Percentiles rank a stretch among this genome's conserved stretches.
These are phyloP conservation scores for Athripsodes cinereus DNA, from an alignment of 2,888 invertebrate species.

Conservation along the genomic window DNA sequence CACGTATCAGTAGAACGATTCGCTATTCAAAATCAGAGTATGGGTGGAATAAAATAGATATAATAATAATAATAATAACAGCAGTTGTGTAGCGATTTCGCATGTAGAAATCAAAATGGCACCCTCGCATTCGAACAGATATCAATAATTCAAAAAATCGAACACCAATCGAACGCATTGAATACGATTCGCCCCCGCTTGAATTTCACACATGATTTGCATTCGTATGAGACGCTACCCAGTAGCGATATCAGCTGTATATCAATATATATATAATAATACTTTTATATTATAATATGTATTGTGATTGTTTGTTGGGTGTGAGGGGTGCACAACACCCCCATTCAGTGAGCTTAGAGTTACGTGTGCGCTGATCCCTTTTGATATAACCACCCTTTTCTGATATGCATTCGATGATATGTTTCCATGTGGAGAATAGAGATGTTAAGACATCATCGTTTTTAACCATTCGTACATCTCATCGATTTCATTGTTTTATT, in stretches of 20 bases:
- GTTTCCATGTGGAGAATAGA: neutral
- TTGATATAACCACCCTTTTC: neutral
- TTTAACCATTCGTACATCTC: no score
- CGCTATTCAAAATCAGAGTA: no score
- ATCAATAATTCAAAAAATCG: conserved; percentile 7
- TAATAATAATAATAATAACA: no score
- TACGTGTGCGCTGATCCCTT: neutral
- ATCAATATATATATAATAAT: neutral
- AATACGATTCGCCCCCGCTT: conserved; percentile 13
- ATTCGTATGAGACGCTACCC: conserved; percentile 1
- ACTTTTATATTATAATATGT: neutral
- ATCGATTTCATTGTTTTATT: no score
- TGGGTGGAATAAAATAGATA: no score
- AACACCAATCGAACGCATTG: conserved; percentile 18
- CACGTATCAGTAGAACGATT: no score
- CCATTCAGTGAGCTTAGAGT: neutral
- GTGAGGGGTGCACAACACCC: neutral
- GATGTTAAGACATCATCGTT: no score
- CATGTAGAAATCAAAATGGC: conserved; percentile 4
- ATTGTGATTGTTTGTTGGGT: neutral
- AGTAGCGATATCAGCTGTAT: conserved; percentile 3
- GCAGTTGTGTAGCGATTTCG: neutral
- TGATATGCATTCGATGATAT: neutral
- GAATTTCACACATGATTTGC: conserved; percentile 24
- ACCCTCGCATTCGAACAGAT: conserved; percentile 7